Percentiles rank a stretch among this genome's conserved stretches.
Conservation (phyloP, 2,888 invertebrate genomes). For the Abscondita cerata region DNA sequence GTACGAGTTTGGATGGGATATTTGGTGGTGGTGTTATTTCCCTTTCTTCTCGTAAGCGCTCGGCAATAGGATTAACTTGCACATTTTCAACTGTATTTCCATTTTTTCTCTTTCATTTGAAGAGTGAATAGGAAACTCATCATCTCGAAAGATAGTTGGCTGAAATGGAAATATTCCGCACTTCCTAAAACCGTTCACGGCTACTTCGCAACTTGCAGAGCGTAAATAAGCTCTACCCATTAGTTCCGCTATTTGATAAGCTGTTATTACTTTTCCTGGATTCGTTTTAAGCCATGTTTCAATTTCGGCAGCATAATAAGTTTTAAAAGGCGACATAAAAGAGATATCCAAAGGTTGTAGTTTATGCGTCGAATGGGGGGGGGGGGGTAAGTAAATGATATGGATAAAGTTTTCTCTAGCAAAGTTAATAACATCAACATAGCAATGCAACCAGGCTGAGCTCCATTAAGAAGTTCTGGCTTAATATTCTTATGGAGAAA, state of each 20-base stretch:
- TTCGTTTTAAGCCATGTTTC: conserved; percentile 38
- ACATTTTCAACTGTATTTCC: background rate
- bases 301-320: conserved; percentile 41
- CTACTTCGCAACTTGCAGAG: conserved; percentile 21
- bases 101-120: background rate
- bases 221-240: background rate
- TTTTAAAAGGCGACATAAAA: conserved; percentile 42
- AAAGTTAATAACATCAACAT: conserved; percentile 29
- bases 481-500: conserved; percentile 49
- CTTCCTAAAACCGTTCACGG: conserved; percentile 35
- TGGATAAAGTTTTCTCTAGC: conserved; percentile 17
- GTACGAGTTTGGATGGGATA: background rate
- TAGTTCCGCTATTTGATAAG: background rate
- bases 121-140: conserved; percentile 1
- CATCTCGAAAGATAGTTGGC: conserved; percentile 14
- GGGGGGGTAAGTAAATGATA: conserved; percentile 20
- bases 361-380: conserved; percentile 37
- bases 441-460: conserved; percentile 42
- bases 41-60: background rate
- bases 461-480: conserved; percentile 30
- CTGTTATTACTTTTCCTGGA: conserved; percentile 37
- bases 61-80: background rate
- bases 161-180: conserved; percentile 36
- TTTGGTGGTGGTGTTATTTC: background rate
- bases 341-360: conserved; percentile 39